These are phyloP conservation scores for Martes martes DNA, from an alignment of 2,113 vertebrate species.

Conservation along the genomic window DNA sequence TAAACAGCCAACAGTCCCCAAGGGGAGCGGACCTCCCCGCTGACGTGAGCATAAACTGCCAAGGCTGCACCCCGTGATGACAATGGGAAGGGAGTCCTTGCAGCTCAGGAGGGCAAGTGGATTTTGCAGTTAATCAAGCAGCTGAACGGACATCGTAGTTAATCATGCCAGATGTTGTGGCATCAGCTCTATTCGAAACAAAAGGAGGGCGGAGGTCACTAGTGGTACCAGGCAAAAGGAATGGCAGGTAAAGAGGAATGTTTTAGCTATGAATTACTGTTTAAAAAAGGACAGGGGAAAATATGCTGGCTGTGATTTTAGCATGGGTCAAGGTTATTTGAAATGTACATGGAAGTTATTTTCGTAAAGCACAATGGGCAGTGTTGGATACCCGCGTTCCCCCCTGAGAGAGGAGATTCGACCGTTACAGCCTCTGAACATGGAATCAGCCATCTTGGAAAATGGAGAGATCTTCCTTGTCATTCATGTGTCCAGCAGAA, in stretches of 20 bases:
- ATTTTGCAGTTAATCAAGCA: conserved; percentile 58
- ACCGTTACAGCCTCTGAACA: background rate
- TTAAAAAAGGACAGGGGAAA: background rate
- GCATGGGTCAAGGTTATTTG: background rate
- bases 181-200: conserved; percentile 62
- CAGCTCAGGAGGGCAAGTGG: conserved; percentile 27
- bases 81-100: conserved; percentile 36
- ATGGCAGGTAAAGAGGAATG: background rate
- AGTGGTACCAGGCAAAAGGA: background rate
- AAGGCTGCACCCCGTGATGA: background rate
- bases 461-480: background rate
- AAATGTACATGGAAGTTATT: background rate
- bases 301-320: background rate
- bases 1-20: background rate
- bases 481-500: background rate
- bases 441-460: background rate
- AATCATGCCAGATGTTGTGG: conserved; percentile 63
- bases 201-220: conserved; percentile 61
- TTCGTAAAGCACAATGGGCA: background rate
- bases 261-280: background rate
- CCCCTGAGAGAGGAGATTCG: background rate
- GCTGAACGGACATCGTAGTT: conserved; percentile 36
- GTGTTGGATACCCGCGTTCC: background rate
- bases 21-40: background rate
- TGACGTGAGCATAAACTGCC: conserved; percentile 48